Percentiles rank a stretch among this genome's conserved stretches.
phyloP scores from a whole-genome alignment of 2,888 invertebrate species.

The Pterostichus madidus region DNA sequence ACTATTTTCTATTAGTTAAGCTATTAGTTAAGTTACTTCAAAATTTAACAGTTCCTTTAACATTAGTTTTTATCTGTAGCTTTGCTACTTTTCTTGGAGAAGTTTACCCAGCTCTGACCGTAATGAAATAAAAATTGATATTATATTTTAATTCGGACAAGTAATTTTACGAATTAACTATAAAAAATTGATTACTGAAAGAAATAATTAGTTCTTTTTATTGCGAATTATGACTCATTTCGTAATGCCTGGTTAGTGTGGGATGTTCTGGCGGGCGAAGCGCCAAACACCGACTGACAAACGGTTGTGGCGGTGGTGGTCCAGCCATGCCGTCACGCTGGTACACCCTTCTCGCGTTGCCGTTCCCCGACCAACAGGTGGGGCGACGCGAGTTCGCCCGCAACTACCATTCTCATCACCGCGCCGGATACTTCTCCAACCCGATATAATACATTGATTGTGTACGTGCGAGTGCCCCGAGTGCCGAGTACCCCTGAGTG shows the following conservation, averaged over 20 bases:
- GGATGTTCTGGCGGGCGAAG: constrained; percentile 77
- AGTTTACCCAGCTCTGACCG: too few species aligned
- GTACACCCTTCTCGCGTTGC: constrained; percentile 94
- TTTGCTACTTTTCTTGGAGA: too few species aligned
- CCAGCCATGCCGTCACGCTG: constrained; percentile 88
- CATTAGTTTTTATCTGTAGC: too few species aligned
- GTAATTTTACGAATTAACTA: too few species aligned
- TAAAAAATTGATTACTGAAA: too few species aligned
- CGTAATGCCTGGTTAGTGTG: constrained; percentile 69
- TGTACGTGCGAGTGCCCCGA: constrained; percentile 27
- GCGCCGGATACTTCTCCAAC: constrained; percentile 94
- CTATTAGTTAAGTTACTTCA: too few species aligned
- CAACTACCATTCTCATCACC: constrained; percentile 84
- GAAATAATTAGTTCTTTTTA: neutral
- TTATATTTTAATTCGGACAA: too few species aligned
- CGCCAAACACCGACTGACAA: constrained; percentile 76
- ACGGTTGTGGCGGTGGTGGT: constrained; percentile 71
- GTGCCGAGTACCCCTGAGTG: constrained; percentile 16
- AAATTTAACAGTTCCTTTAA: too few species aligned
- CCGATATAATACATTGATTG: constrained; percentile 80
- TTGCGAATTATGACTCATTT: too few species aligned
- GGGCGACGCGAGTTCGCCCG: constrained; percentile 91
- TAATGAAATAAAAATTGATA: too few species aligned
- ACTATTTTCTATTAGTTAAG: too few species aligned
- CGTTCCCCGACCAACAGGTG: constrained; percentile 95